Base-by-base conservation (phyloP, 2,113 vertebrate genomes). In the Solea solea region DNA sequence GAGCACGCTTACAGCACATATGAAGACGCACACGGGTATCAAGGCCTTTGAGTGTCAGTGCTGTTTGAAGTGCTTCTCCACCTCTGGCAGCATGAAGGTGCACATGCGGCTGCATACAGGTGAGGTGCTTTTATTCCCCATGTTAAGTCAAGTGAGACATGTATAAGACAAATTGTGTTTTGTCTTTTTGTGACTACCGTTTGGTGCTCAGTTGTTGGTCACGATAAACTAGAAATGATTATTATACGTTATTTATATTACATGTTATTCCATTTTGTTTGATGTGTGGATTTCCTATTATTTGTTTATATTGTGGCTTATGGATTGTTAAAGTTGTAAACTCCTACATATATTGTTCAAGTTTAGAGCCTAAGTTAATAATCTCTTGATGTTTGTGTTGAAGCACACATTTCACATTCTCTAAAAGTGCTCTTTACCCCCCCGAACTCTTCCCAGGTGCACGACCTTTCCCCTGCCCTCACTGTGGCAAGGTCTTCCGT, bases 11-110 rank as follows among this genome's bases (percentile, higher is more conserved):
- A 99, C 98, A 0, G 98, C 98, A 45, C 97, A 99, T 83, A 96
- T 97, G 91, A 99, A 99, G 90, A 99, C 97, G 2, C 98, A 99
- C 87, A 96, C 95, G 1, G 98, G 98, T 76, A 94, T 99, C 89
- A 99, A 99, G 91, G 96, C 96, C 68, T 99, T 98, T 67, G 96
- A 97, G 94, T 99, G 97, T 90, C 96, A 96, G 74, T 94, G 91
- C 93, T 99, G 98, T 88, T 94, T 96, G 90, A 99, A 99, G 92
- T 95, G 96, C 83, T 99, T 99, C 94, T 99, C 98, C 90, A 99
- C 98, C 69, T 98, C 97, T 57, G 98, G 97, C 67, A 99, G 98
- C 94, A 96, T 99, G 93, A 99, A 99, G 90, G 97, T 99, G 76
- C 98, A 99, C 88, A 96, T 98, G 91, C 95, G 98, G 51, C 94